Evolutionary conservation across 2,113 vertebrate genomes (phyloP).

Genomic region (Odocoileus hemionus): DNA sequence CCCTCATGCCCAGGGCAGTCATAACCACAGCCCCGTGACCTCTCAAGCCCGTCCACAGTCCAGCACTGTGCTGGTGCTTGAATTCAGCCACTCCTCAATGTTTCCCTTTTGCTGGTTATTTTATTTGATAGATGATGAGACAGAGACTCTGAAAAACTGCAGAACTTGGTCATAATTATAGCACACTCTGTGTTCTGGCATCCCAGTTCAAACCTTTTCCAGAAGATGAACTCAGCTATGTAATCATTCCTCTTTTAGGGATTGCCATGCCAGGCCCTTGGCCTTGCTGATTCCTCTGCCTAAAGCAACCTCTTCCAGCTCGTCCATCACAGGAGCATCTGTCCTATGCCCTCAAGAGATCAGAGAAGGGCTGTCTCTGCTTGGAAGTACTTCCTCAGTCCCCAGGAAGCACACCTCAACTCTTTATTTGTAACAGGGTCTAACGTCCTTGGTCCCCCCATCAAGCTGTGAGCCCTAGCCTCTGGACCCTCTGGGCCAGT

Average conservation of each 20-base stretch:
- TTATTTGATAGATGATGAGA: not conserved
- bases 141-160: not conserved
- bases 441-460: accelerated
- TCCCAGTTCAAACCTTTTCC: not conserved
- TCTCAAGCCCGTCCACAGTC: accelerated
- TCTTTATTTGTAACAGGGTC: not conserved
- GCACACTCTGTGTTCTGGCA: not conserved
- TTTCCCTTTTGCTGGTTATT: not conserved
- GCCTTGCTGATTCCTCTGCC: not conserved
- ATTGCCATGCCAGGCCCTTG: not conserved
- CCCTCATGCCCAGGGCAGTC: not conserved
- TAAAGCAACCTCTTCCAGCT: not conserved
- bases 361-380: not conserved
- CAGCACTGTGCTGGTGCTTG: not conserved
- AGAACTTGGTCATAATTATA: not conserved
- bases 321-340: accelerated
- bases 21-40: accelerated
- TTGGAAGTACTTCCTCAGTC: not conserved
- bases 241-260: not conserved
- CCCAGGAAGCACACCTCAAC: not conserved
- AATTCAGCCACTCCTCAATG: not conserved
- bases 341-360: not conserved
- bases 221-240: not conserved
- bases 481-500: not conserved
- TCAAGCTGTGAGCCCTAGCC: not conserved